Percentiles rank a stretch among this genome's conserved stretches.
Conservation (phyloP, 2,797 vertebrate species). For the Zenarchopterus dispar region DNA sequence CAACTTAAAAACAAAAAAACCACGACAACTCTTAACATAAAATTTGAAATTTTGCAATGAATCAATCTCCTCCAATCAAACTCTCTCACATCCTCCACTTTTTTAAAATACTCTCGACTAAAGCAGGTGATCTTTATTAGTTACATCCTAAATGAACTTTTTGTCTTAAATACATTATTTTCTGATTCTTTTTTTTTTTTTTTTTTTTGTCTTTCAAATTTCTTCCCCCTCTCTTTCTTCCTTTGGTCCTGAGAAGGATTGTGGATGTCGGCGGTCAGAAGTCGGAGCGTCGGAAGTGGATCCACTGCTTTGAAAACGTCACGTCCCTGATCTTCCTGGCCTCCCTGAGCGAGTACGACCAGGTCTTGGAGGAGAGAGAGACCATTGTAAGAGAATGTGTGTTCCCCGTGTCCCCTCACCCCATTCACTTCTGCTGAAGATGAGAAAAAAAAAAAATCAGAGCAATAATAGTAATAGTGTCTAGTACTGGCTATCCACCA, state of each 20-base stretch:
- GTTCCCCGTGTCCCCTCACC: background rate
- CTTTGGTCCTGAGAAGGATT: conserved; percentile 67
- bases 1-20: too few species aligned
- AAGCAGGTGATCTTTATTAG: too few species aligned
- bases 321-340: conserved; percentile 87
- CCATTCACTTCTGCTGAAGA: background rate
- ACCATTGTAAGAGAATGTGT: conserved; percentile 74
- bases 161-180: background rate
- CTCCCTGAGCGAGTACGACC: conserved; percentile 87
- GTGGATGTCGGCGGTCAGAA: conserved; percentile 87
- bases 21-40: too few species aligned
- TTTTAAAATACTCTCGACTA: too few species aligned
- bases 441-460: too few species aligned
- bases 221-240: background rate
- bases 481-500: too few species aligned
- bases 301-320: conserved; percentile 87
- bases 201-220: background rate
- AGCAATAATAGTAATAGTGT: background rate
- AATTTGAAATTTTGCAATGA: too few species aligned
- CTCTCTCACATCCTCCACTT: too few species aligned
- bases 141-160: background rate
- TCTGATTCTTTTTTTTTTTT: background rate
- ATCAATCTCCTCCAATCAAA: too few species aligned
- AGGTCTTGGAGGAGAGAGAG: conserved; percentile 84
- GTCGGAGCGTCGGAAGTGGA: conserved; percentile 87